Conservation (phyloP, 2,888 invertebrate species). For the Spodoptera exigua region DNA sequence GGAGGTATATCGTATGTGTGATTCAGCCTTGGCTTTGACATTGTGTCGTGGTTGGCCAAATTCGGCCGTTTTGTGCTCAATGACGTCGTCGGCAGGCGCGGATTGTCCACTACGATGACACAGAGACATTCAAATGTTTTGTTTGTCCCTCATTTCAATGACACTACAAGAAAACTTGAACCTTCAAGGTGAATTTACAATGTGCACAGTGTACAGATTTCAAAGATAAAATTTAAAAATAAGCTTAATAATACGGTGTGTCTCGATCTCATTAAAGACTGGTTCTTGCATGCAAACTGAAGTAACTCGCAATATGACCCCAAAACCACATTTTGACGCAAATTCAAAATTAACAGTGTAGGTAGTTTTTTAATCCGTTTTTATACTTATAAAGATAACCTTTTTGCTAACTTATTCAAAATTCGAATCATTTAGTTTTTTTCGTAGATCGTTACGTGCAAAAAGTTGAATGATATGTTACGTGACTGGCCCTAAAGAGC, state of each 20-base stretch:
- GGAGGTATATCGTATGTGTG: conserved; percentile 50
- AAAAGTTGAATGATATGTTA: background rate
- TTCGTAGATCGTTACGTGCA: background rate
- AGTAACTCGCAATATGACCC: conserved; percentile 26
- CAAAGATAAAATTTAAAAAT: conserved; percentile 12
- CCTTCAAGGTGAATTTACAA: conserved; percentile 37
- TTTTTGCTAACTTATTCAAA: no score
- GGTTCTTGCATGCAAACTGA: conserved; percentile 12
- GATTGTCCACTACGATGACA: conserved; percentile 31
- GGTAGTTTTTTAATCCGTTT: conserved; percentile 1
- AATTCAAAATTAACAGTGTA: background rate
- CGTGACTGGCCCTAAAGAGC: conserved; percentile 38
- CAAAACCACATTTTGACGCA: conserved; percentile 18
- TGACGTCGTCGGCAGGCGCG: conserved; percentile 50
- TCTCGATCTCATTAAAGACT: conserved; percentile 29
- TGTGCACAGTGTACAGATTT: conserved; percentile 18
- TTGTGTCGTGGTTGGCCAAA: conserved; percentile 71
- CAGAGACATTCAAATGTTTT: conserved; percentile 27
- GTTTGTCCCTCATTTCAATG: conserved; percentile 32
- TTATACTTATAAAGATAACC: no score
- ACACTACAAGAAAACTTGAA: conserved; percentile 18
- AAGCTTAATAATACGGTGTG: conserved; percentile 6
- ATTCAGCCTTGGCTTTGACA: conserved; percentile 79
- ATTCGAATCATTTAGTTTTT: no score
- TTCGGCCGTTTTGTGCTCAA: conserved; percentile 69